phyloP scores from a whole-genome alignment of 1,140 invertebrate genomes.

The Leptinotarsa texana region DNA sequence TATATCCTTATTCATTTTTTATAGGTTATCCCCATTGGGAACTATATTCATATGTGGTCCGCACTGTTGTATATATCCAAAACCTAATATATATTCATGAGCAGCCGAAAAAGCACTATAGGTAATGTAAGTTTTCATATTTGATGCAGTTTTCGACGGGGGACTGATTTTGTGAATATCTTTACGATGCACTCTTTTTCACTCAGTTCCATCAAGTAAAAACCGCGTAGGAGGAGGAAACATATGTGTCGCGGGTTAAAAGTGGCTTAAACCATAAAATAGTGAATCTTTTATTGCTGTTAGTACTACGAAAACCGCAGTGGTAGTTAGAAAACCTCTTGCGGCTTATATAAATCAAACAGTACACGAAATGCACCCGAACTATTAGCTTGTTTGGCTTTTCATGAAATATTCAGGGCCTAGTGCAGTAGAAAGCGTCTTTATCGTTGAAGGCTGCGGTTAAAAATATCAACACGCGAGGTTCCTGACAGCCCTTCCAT shows the following conservation, averaged over 20 bases:
- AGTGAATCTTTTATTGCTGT: slow-evolving; percentile 29
- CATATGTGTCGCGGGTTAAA: slow-evolving; percentile 1
- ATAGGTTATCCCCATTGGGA: not conserved
- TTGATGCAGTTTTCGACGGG: not conserved
- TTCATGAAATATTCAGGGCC: slow-evolving; percentile 27
- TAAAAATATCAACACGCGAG: slow-evolving; percentile 15
- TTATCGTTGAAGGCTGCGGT: slow-evolving; percentile 4
- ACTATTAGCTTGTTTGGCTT: slow-evolving; percentile 21
- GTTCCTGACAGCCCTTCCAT: not conserved
- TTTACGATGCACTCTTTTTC: not conserved
- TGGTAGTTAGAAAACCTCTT: slow-evolving; percentile 29
- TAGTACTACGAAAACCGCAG: slow-evolving; percentile 24
- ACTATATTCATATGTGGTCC: not conserved
- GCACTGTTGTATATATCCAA: not conserved
- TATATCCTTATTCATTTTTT: not conserved
- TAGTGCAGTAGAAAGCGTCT: not conserved
- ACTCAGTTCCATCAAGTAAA: not conserved
- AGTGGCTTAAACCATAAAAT: slow-evolving; percentile 5
- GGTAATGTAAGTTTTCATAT: slow-evolving; percentile 4
- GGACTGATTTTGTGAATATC: slow-evolving; percentile 3
- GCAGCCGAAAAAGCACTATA: slow-evolving; percentile 1
- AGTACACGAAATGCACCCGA: slow-evolving; percentile 24
- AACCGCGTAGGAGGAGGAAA: not conserved
- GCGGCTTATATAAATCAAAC: slow-evolving; percentile 31
- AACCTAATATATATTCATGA: slow-evolving; percentile 7